A percentile compares a stretch with the other conserved stretches of the same genome.
Evolutionary conservation across 1,140 invertebrate species (phyloP).

Genomic region (Bombyx mandarina): DNA sequence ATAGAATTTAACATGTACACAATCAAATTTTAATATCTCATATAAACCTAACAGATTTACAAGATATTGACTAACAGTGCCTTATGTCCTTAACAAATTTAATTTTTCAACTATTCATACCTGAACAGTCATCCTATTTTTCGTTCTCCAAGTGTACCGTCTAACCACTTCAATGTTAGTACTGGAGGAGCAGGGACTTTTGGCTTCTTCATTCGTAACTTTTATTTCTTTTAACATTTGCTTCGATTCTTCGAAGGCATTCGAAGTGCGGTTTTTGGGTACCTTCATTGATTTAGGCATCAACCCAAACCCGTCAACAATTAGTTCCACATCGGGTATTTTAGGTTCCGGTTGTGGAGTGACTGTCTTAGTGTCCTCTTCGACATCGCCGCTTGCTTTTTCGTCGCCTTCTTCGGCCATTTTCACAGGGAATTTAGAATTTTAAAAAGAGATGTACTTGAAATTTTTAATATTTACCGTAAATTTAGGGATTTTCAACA

Average conservation of each 20-base stretch:
- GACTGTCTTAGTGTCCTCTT: slow-evolving; percentile 3
- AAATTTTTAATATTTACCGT: too few species aligned
- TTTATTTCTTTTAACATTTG: background rate
- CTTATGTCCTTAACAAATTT: too few species aligned
- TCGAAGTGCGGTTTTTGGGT: slow-evolving; percentile 4
- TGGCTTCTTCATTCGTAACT: slow-evolving; percentile 1
- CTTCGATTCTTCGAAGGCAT: slow-evolving; percentile 1
- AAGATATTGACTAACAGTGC: too few species aligned
- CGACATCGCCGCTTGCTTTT: slow-evolving; percentile 28
- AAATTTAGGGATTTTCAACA: too few species aligned
- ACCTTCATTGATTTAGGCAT: slow-evolving; percentile 32
- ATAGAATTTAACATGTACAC: too few species aligned
- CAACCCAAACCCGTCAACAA: slow-evolving; percentile 58
- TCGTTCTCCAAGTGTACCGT: slow-evolving; percentile 77
- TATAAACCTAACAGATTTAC: too few species aligned
- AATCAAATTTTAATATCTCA: too few species aligned
- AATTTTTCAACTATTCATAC: slow-evolving; percentile 13
- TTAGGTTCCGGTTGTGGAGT: slow-evolving; percentile 24
- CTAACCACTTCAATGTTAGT: slow-evolving; percentile 60
- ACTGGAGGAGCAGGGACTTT: slow-evolving; percentile 47
- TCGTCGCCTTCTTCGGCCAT: slow-evolving; percentile 37
- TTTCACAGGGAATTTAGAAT: slow-evolving; percentile 30
- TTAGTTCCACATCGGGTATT: slow-evolving; percentile 45
- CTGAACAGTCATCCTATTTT: slow-evolving; percentile 75
- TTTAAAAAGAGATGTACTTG: slow-evolving; percentile 8